Evolutionary conservation across 92 coral and sea anemone genomes (phyloP).

Genomic region (Diadumene lineata): DNA sequence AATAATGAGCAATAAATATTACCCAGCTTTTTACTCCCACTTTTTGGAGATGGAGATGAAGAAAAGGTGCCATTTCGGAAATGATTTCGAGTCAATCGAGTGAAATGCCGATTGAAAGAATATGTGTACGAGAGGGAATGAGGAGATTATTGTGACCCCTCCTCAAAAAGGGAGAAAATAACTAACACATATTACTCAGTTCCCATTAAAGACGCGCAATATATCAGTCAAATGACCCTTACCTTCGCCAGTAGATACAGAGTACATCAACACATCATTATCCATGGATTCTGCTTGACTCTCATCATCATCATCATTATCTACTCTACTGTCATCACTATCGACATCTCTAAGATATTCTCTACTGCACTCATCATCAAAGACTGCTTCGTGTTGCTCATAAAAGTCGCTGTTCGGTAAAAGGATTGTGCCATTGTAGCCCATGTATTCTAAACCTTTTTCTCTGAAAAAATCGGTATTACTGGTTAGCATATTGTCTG

Average conservation of each 20-base stretch:
- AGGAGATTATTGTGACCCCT: too few species aligned
- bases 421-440: background rate
- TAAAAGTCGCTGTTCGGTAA: background rate
- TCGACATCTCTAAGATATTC: background rate
- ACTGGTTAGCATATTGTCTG: too few species aligned
- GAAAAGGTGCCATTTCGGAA: too few species aligned
- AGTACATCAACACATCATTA: background rate
- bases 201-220: too few species aligned
- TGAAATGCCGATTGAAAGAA: too few species aligned
- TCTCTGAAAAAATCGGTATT: background rate
- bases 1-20: too few species aligned
- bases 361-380: background rate
- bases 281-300: background rate
- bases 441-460: background rate
- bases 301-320: background rate
- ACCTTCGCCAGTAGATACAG: slow-evolving; percentile 14
- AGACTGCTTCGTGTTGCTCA: background rate
- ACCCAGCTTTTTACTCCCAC: too few species aligned
- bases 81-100: too few species aligned
- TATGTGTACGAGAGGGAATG: too few species aligned
- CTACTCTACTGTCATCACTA: background rate
- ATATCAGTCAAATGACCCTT: background rate
- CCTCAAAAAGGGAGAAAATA: too few species aligned
- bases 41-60: too few species aligned
- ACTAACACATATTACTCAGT: too few species aligned